Conservation (phyloP, 2,113 vertebrate species). For the Zosterops lateralis region DNA sequence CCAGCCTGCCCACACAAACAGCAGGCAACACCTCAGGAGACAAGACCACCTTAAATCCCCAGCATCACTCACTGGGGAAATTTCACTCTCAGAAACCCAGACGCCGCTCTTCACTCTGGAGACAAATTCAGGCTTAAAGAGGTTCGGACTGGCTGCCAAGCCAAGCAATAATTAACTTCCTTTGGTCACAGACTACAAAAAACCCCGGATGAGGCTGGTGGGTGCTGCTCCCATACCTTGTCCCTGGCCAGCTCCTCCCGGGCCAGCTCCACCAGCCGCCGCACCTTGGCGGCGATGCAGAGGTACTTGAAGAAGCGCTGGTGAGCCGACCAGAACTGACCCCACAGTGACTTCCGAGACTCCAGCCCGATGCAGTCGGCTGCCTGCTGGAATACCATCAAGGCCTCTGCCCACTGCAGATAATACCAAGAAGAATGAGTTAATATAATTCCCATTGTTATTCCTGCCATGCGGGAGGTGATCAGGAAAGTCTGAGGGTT, state of each 20-base stretch:
- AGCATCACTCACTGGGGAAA: neutral
- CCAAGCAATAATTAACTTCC: neutral
- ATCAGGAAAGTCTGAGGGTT: neutral
- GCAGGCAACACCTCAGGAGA: neutral
- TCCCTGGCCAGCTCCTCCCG: slow-evolving; percentile 84
- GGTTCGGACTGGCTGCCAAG: neutral
- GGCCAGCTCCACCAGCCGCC: slow-evolving; percentile 89
- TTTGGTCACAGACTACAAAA: neutral
- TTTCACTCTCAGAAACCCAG: rapidly evolving
- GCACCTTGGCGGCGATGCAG: slow-evolving; percentile 94
- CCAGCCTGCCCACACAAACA: neutral
- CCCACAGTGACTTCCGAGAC: slow-evolving; percentile 94
- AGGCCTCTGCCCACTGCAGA: slow-evolving; percentile 91
- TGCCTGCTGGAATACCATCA: slow-evolving; percentile 88
- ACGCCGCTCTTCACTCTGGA: neutral
- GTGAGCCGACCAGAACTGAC: slow-evolving; percentile 97
- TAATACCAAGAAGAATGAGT: neutral
- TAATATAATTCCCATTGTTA: rapidly evolving
- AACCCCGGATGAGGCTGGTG: neutral
- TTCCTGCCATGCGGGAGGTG: neutral
- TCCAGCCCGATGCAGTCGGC: slow-evolving; percentile 89
- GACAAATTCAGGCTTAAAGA: neutral
- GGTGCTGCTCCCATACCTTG: slow-evolving; percentile 78
- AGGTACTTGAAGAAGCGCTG: slow-evolving; percentile 99
- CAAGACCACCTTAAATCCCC: rapidly evolving